phyloP scores from a whole-genome alignment of 2,113 vertebrate species.

The Charadrius vociferus region DNA sequence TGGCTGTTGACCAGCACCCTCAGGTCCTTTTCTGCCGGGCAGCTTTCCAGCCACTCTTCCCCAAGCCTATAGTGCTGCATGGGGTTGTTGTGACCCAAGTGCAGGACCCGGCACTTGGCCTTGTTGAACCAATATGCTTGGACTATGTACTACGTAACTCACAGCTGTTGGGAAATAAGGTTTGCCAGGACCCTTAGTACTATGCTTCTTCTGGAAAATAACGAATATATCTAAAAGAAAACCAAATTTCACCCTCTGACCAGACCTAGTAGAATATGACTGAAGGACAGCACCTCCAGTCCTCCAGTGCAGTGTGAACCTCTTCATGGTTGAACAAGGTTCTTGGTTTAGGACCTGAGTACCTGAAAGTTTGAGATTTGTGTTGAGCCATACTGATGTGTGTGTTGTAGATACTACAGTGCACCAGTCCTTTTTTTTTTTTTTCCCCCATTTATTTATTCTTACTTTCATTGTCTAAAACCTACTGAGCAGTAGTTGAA shows the following conservation, averaged over 20 bases:
- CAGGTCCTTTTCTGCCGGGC: too few species aligned
- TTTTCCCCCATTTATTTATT: background rate
- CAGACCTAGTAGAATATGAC: background rate
- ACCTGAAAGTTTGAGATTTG: background rate
- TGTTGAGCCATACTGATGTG: background rate
- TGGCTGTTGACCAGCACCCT: too few species aligned
- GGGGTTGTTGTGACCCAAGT: too few species aligned
- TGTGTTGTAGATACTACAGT: background rate
- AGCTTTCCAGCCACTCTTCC: too few species aligned
- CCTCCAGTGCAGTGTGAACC: background rate
- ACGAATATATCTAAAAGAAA: background rate
- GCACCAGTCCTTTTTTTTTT: background rate
- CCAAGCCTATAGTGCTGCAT: too few species aligned
- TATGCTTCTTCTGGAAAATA: background rate
- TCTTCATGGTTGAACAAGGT: background rate
- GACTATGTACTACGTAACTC: background rate
- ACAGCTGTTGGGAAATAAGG: background rate
- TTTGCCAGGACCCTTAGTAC: background rate
- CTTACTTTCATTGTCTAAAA: background rate
- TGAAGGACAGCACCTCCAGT: background rate
- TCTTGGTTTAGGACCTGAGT: background rate
- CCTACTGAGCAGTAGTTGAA: background rate
- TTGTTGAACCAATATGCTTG: background rate
- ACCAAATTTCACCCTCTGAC: background rate
- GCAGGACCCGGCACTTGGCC: too few species aligned